Evolutionary conservation across 2,797 vertebrate species (phyloP).

Genomic region (Anguilla marmorata): DNA sequence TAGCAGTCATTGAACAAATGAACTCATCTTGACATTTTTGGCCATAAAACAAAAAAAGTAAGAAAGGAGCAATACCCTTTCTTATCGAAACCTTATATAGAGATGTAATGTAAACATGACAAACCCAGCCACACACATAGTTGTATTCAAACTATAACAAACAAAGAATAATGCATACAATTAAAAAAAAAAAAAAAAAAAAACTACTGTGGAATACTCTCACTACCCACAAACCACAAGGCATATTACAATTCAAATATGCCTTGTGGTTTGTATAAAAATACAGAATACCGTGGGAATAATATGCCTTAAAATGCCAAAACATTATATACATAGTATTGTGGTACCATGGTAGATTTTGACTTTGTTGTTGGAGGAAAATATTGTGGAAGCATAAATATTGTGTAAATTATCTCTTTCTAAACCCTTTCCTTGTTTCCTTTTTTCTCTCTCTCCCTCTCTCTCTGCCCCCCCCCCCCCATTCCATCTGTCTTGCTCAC

Average conservation of each 20-base stretch:
- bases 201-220: neutral
- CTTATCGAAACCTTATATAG: neutral
- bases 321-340: neutral
- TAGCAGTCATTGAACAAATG: neutral
- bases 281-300: neutral
- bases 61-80: neutral
- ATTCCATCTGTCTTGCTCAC: neutral
- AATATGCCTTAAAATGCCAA: neutral
- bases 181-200: neutral
- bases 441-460: neutral
- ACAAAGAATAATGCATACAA: neutral
- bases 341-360: conserved; percentile 12
- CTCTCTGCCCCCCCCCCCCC: neutral
- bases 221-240: neutral
- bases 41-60: neutral
- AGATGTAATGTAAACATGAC: neutral
- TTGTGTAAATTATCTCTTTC: neutral
- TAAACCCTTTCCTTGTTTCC: conserved; percentile 22
- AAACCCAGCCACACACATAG: neutral
- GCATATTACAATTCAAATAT: neutral
- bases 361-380: neutral
- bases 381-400: neutral
- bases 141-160: neutral
- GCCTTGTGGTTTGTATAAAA: too few species aligned
- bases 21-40: neutral